A percentile compares a stretch with the other conserved stretches of the same genome.
Conservation (phyloP, 2,888 invertebrate genomes). For the Palloptera scutellata region DNA sequence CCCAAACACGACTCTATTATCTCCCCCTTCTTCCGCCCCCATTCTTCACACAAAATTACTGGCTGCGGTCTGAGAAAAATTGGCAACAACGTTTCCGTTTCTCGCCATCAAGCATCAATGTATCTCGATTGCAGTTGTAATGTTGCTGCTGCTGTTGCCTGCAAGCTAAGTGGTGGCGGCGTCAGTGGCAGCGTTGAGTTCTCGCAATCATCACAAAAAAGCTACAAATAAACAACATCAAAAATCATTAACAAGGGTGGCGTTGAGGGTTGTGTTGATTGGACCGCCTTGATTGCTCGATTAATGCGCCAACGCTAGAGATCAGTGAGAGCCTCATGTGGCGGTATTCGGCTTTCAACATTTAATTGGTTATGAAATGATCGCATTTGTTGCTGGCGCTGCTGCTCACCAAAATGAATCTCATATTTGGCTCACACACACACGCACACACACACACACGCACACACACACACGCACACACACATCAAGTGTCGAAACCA, state of each 20-base stretch:
- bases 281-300: constrained; percentile 4
- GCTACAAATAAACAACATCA: neutral
- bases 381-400: neutral
- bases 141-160: neutral
- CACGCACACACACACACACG: constrained; percentile 4
- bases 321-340: neutral
- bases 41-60: neutral
- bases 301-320: neutral
- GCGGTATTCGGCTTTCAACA: neutral
- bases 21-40: neutral
- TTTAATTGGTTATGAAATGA: constrained; percentile 7
- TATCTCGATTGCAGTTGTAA: neutral
- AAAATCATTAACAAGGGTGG: constrained; percentile 5
- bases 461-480: neutral
- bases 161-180: neutral
- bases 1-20: neutral
- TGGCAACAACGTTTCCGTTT: neutral
- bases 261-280: neutral
- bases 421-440: neutral
- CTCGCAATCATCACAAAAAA: neutral
- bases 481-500: constrained; percentile 6
- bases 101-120: neutral
- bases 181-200: neutral
- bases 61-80: constrained; percentile 4
- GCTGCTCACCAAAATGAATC: neutral